phyloP scores from a whole-genome alignment of 2,113 vertebrate genomes.

The Dicrurus megarhynchus region DNA sequence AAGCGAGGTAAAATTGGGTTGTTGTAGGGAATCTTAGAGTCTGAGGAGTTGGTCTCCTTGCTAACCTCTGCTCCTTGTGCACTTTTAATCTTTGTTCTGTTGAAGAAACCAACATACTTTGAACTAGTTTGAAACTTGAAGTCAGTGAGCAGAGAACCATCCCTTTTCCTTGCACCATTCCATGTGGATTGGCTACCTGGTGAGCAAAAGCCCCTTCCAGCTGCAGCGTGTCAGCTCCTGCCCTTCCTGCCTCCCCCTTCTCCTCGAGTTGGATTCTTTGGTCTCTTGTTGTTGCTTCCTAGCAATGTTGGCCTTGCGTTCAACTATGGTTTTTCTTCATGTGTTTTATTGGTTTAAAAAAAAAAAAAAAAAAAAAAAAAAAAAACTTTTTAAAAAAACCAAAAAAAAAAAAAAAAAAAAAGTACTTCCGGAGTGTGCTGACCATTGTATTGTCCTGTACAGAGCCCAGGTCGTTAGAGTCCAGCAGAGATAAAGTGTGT shows the following conservation, averaged over 20 bases:
- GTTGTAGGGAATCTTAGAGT: neutral
- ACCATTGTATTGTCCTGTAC: conserved; percentile 56
- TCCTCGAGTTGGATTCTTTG: neutral
- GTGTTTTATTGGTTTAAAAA: conserved; percentile 14
- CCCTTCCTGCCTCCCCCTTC: conserved; percentile 12
- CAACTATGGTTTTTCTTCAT: conserved; percentile 36
- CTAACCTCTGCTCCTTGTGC: conserved; percentile 39
- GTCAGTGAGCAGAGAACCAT: conserved; percentile 37
- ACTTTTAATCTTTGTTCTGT: conserved; percentile 45
- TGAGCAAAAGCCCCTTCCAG: conserved; percentile 32
- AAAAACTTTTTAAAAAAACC: neutral
- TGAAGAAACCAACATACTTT: conserved; percentile 10
- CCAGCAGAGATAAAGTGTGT: conserved; percentile 69
- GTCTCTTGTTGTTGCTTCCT: conserved; percentile 51
- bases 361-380: neutral
- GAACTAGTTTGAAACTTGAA: conserved; percentile 15
- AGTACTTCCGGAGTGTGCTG: neutral
- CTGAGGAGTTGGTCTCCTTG: neutral
- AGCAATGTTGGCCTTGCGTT: conserved; percentile 48
- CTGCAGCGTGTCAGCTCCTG: conserved; percentile 26
- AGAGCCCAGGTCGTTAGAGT: conserved; percentile 62
- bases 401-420: neutral
- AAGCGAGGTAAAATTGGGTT: neutral
- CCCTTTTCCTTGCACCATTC: conserved; percentile 17
- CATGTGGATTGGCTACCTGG: neutral